Evolutionary conservation across 2,113 vertebrate species (phyloP).

Genomic region (Anser cygnoides): DNA sequence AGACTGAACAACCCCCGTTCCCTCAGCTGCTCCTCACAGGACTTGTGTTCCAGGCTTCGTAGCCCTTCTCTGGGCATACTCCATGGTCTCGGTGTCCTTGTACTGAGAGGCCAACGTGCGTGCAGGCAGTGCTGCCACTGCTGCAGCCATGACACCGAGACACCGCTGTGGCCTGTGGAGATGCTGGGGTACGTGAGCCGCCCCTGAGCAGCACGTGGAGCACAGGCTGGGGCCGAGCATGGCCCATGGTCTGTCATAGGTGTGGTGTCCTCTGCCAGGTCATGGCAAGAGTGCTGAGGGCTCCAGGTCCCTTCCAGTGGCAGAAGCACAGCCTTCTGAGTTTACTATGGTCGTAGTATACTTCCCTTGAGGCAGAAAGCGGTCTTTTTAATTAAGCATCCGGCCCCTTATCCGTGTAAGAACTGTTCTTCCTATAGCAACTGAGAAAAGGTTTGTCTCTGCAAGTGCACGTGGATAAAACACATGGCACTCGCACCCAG

Average conservation of each 20-base stretch:
- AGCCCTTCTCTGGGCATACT: too few relatives aligned
- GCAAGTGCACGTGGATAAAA: neutral
- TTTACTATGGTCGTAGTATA: accelerated
- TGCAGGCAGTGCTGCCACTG: accelerated
- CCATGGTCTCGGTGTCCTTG: too few relatives aligned
- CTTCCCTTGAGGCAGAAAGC: neutral
- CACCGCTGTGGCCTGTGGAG: neutral
- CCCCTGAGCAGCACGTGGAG: neutral
- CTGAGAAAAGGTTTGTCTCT: neutral
- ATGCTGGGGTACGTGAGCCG: accelerated
- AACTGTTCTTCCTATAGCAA: neutral
- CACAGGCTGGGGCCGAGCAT: neutral
- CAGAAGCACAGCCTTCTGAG: neutral
- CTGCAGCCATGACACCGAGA: neutral
- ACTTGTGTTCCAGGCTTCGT: too few relatives aligned
- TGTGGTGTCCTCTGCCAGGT: neutral
- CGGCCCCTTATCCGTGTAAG: neutral
- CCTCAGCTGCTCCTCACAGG: too few relatives aligned
- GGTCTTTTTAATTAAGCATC: slow-evolving; percentile 2
- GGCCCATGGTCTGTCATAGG: neutral
- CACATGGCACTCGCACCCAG: neutral
- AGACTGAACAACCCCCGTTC: too few relatives aligned
- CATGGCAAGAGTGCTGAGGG: neutral
- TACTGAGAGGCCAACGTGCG: neutral
- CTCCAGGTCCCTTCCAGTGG: accelerated